Evolutionary conservation across 2,113 vertebrate genomes (phyloP), one percentile per base, ranked within the genome.

Genomic region (Probosciger aterrimus): DNA sequence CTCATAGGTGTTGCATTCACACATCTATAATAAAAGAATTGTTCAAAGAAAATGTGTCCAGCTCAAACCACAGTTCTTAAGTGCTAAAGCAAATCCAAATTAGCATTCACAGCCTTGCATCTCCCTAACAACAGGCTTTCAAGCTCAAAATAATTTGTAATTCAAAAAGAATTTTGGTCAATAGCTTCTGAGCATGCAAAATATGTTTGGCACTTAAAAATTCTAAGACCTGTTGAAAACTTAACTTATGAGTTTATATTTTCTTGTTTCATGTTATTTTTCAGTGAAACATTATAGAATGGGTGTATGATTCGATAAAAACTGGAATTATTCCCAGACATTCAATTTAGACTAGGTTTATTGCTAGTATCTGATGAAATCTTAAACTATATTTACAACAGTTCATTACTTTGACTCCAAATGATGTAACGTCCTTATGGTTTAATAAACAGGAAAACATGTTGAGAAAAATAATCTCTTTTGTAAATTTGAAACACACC

Each of bases 121-220:
- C 80, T 94, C 94, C 87, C 69, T 92, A 96, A 97, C 96, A 97
- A 97, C 63, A 92, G 96, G 53, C 95, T 97, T 96, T 94, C 95
- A 94, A 95, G 70, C 82, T 85, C 93, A 96, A 97, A 95, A 97
- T 88, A 94, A 97, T 97, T 97, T 97, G 96, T 95, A 97, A 97
- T 97, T 97, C 96, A 96, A 95, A 97, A 94, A 92, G 95, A 89
- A 94, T 86, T 95, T 93, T 91, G 47, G 90, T 90, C 95, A 96
- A 92, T 75, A 82, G 93, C 90, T 96, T 94, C 73, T 59, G n/a
- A 92, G 82, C 88, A 87, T 75, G 53, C 49, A 94, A 95, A 96
- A 91, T 76, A 96, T 88, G 84, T 57, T 94, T 74, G 52, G 86
- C 46, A 80, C 84, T 95, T 91, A 53, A 93, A 80, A 92, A 95